phyloP scores from a whole-genome alignment of 2,113 vertebrate genomes.

The Stegostoma tigrinum region DNA sequence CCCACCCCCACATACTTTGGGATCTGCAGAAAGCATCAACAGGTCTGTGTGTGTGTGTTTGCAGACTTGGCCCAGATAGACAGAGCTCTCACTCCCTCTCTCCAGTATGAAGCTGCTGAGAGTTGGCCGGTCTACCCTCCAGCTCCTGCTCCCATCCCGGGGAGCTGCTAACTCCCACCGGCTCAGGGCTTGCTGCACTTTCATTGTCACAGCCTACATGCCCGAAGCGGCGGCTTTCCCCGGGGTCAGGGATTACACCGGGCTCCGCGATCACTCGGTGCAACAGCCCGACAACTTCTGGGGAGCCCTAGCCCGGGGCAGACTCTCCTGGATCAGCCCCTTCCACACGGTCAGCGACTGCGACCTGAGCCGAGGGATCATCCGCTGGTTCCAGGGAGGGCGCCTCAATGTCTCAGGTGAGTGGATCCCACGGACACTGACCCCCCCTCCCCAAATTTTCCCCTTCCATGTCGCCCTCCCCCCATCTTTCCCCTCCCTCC shows the following conservation, averaged over 20 bases:
- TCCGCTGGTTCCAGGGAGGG: constrained; percentile 53
- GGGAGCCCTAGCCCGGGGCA: constrained; percentile 53
- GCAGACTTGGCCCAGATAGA: no score
- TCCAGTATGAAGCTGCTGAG: neutral
- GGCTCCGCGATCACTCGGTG: constrained; percentile 58
- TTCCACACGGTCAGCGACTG: constrained; percentile 61
- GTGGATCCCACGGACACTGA: neutral
- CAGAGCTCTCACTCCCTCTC: neutral
- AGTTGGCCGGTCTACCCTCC: neutral
- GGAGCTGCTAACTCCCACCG: neutral
- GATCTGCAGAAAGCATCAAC: no score
- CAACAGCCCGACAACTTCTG: constrained; percentile 56
- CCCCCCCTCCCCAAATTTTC: no score
- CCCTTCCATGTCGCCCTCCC: no score
- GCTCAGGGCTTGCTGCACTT: constrained; percentile 37
- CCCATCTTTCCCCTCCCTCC: no score
- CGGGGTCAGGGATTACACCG: constrained; percentile 46
- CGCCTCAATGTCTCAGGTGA: constrained; percentile 50
- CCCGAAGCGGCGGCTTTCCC: constrained; percentile 56
- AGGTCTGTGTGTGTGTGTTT: no score
- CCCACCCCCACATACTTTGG: no score
- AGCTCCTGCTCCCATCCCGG: no score
- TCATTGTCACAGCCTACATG: constrained; percentile 55
- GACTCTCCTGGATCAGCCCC: constrained; percentile 59
- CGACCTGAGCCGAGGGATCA: constrained; percentile 46